These are phyloP conservation scores for Brachirus orientalis DNA, from an alignment of 2,113 vertebrate genomes.

Conservation along the genomic window DNA sequence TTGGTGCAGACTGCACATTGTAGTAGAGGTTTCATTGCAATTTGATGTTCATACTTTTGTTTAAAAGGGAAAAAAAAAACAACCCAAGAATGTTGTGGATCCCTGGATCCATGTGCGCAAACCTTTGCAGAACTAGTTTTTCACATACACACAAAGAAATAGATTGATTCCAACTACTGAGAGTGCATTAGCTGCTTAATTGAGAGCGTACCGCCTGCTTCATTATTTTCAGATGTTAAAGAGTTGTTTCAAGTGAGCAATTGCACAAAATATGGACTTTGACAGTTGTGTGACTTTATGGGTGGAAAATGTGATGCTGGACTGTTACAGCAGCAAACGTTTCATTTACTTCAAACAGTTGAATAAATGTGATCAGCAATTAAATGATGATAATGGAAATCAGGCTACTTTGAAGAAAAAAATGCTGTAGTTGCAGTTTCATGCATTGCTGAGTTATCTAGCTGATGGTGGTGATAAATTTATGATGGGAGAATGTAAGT, in stretches of 20 bases:
- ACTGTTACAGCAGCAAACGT: conserved; percentile 19
- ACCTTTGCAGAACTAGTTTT: conserved; percentile 3
- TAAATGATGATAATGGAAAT: conserved; percentile 45
- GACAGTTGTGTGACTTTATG: conserved; percentile 36
- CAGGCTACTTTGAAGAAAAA: conserved; percentile 2
- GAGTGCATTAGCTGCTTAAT: not conserved
- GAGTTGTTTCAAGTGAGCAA: conserved; percentile 15
- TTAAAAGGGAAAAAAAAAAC: not conserved
- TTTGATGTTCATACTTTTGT: not conserved
- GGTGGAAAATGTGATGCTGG: conserved; percentile 62
- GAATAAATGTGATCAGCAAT: conserved; percentile 26
- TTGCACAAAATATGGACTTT: conserved; percentile 4
- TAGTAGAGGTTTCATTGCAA: no score
- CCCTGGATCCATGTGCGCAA: no score
- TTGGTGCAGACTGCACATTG: not conserved
- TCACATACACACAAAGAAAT: not conserved
- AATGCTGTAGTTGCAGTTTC: not conserved
- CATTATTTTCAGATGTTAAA: conserved; percentile 29
- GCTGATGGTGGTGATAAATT: conserved; percentile 23
- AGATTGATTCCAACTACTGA: not conserved
- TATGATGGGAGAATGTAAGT: conserved; percentile 2
- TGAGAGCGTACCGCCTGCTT: not conserved
- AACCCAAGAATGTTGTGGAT: no score
- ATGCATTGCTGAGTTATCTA: conserved; percentile 47
- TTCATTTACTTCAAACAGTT: conserved; percentile 54